Evolutionary conservation across 2,888 invertebrate species (phyloP).

Genomic region (Drosophila putrida): DNA sequence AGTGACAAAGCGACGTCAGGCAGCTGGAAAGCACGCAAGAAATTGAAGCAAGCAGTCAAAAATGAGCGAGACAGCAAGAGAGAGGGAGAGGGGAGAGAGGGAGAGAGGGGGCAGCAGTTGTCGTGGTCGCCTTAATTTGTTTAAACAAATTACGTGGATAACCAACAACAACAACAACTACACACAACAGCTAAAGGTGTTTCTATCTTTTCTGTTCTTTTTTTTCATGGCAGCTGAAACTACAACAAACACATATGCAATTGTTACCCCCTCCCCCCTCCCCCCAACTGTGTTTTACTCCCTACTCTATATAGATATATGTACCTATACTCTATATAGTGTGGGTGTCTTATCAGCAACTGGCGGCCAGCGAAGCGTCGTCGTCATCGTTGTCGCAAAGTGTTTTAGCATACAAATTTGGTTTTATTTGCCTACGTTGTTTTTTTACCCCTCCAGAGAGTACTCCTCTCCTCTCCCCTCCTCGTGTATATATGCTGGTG

Average conservation of each 20-base stretch:
- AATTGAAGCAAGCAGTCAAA: background rate
- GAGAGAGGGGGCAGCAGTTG: slow-evolving; percentile 13
- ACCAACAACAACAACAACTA: slow-evolving; percentile 29
- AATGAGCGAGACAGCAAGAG: slow-evolving; percentile 1
- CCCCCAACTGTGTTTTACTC: background rate
- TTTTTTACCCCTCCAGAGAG: slow-evolving; percentile 15
- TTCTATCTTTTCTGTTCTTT: slow-evolving; percentile 23
- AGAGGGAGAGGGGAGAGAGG: no score
- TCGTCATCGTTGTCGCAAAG: slow-evolving; percentile 60
- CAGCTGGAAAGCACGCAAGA: slow-evolving; percentile 50
- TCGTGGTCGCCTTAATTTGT: slow-evolving; percentile 72
- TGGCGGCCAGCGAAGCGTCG: slow-evolving; percentile 55
- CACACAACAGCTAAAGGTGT: slow-evolving; percentile 38
- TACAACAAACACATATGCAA: slow-evolving; percentile 55
- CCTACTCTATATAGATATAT: background rate
- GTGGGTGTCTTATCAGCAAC: slow-evolving; percentile 60
- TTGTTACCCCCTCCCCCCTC: slow-evolving; percentile 15
- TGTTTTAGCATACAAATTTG: slow-evolving; percentile 80
- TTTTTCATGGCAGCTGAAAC: slow-evolving; percentile 56
- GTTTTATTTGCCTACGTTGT: slow-evolving; percentile 71
- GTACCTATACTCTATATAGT: slow-evolving; percentile 14
- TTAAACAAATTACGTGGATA: slow-evolving; percentile 79
- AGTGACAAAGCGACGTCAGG: slow-evolving; percentile 77
- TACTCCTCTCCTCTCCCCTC: no score
- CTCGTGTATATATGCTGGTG: slow-evolving; percentile 27